Evolutionary conservation across 1,140 invertebrate species (phyloP), one percentile per base, ranked within the genome.

Genomic region (Dendroctonus valens): DNA sequence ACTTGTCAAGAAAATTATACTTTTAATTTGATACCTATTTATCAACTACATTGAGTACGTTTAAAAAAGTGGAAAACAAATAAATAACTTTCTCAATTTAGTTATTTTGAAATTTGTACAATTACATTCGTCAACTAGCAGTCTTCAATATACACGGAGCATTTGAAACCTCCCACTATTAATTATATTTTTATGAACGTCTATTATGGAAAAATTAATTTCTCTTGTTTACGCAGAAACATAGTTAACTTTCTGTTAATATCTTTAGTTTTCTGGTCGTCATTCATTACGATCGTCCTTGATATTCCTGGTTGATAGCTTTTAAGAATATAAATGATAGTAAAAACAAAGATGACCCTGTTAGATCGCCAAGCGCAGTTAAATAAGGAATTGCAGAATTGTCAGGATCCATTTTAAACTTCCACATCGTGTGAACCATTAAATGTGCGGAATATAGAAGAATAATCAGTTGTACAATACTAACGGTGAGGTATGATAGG

Each of bases 341-440:
- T 2, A 91, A 89, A 11, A 98, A 80, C 69, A 98, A 86, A 38
- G 88, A 84, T 3, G 94, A 95, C 12, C 96, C 96, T 0, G 96
- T 81, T 3, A 99, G 84, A 80, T 99, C 96, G 12, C 96, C 96
- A 0, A 98, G 75, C 2, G 96, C 93, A 4, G 96, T 98, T 51
- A 98, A 83, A 80, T 96, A 97, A 2, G 96, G 96, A 68, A 98
- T 98, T 12, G 95, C 92, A n/a, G 93, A 93, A 79, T 96, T 98
- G 77, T 98, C 96, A 2, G 96, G 96, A 81, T 98, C 95, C 69
- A 95, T 91, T 75, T 90, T 91, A 71, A 81, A 82, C 68, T 86
- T 85, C 96, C 96, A 99, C 88, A 98, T 94, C 59, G 87, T 87
- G 75, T 93, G 89, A 37, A 96, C 89, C 73, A 97, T 89, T 67